phyloP scores from a whole-genome alignment of 2,113 vertebrate species.

The Bubo bubo region DNA sequence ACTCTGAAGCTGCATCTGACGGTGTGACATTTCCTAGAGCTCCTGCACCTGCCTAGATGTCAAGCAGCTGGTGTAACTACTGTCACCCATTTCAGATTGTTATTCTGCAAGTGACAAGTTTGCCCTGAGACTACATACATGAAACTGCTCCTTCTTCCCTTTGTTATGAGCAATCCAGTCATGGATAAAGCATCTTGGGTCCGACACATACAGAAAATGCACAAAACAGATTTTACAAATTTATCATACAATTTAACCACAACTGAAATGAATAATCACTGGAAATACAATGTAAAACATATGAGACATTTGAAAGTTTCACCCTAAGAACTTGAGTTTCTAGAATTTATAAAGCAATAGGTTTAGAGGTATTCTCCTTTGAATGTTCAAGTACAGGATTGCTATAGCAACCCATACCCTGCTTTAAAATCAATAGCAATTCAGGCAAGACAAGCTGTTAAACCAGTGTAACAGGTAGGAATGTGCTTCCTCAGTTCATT shows the following conservation, averaged over 20 bases:
- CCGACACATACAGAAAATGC: neutral
- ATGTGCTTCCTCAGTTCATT: neutral
- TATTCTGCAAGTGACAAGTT: conserved; percentile 58
- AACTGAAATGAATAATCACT: neutral
- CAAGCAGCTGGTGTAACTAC: conserved; percentile 65
- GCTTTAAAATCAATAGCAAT: conserved; percentile 54
- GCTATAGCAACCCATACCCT: conserved; percentile 29
- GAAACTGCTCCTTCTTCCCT: conserved; percentile 48
- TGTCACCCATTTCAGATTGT: conserved; percentile 57
- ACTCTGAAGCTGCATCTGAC: conserved; percentile 66
- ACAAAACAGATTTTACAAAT: neutral
- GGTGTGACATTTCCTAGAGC: conserved; percentile 76
- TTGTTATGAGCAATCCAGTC: conserved; percentile 35
- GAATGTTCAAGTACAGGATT: conserved; percentile 7
- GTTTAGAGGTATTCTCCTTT: neutral
- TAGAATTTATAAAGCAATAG: neutral
- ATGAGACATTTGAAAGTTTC: neutral
- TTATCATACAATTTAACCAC: neutral
- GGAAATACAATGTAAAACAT: neutral
- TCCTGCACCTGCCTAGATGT: conserved; percentile 72
- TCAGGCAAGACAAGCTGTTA: conserved; percentile 40
- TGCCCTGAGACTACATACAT: conserved; percentile 42
- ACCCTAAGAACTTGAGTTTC: neutral
- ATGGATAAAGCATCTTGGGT: neutral
- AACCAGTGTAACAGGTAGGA: neutral